Conservation (phyloP, 2,797 vertebrate species). For the Oreonectes daqikongensis region DNA sequence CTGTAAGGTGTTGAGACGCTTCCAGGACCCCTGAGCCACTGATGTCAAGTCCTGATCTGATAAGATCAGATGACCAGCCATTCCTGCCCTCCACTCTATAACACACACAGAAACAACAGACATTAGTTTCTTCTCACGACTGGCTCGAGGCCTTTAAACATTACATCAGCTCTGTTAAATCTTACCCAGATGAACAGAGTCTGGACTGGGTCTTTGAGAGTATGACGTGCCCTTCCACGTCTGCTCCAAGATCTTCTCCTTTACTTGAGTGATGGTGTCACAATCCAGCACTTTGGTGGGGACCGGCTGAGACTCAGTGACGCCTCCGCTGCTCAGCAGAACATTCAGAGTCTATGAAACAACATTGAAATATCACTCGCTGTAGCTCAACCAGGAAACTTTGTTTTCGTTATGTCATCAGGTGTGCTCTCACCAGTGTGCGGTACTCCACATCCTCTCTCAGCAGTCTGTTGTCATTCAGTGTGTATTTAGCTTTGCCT, state of each 20-base stretch:
- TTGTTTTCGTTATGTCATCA: too few species aligned
- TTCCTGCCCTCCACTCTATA: conserved; percentile 92
- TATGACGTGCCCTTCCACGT: conserved; percentile 89
- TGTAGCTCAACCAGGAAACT: too few species aligned
- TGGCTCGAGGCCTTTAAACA: not conserved
- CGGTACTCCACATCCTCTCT: conserved; percentile 94
- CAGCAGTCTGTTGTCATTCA: conserved; percentile 94
- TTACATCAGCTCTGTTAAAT: not conserved
- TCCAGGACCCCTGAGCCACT: conserved; percentile 91
- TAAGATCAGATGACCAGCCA: conserved; percentile 93
- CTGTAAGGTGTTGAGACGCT: conserved; percentile 93
- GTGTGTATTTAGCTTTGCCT: conserved; percentile 95
- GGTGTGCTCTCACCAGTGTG: conserved; percentile 81
- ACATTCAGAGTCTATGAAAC: conserved; percentile 87
- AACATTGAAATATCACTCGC: too few species aligned
- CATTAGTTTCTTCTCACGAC: not conserved
- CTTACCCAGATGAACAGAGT: conserved; percentile 90
- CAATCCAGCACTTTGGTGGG: conserved; percentile 94
- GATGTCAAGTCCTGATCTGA: conserved; percentile 97
- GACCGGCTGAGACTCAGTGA: conserved; percentile 80
- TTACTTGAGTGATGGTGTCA: conserved; percentile 96
- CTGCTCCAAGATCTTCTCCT: conserved; percentile 96
- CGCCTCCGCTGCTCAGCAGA: conserved; percentile 75
- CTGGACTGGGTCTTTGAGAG: conserved; percentile 86
- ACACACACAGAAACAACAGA: not conserved